Base-by-base conservation (phyloP, 2,888 invertebrate species). In the Lepidochitona cinerea region DNA sequence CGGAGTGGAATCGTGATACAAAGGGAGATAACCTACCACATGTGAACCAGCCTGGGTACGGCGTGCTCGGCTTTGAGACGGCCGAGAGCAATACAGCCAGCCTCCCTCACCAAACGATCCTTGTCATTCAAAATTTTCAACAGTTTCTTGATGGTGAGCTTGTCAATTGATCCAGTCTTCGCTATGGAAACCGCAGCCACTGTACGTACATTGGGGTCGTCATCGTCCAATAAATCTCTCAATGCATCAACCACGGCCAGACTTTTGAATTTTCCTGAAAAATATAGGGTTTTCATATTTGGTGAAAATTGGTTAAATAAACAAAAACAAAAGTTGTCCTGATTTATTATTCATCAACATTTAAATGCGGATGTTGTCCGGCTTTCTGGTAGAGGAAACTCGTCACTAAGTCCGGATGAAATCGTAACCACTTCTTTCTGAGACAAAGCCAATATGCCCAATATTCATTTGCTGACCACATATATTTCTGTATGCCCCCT, bases 131-230 rank as follows among this genome's bases (percentile, higher is more conserved):
- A 78, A 71, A 74, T 79, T 53, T 79, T 78, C 72, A 83, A 66
- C 59, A 87, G 74, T 49, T 75, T 73, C 5, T 76, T 78, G n/a
- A 85, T 73, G 32, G 83, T 77, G 53, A 68, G 37, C 35, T 66
- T 77, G 69, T 83, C 83, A 41, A 77, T 75, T 12, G 78, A 79
- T 9, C 82, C 84, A 0, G 86, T 84, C 59, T 83, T 81, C 7
- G 87, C 87, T 72, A 87, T 75, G 9, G 87, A 87, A 23, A 87
- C 80, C 14, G 85, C 84, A 14, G 87, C 86, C 32, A 86, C 85
- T 0, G 87, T 82, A 52, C 83, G 59, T 0, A 86, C 83, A 70
- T 87, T 86, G 49, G 84, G 80, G 18, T 87, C 86, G 9, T 75
- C 54, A 71, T 84, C 86, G 14, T 76, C 64, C 37, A 87, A 75